Base-by-base conservation (phyloP, 2,888 invertebrate genomes). In the Agrotis ipsilon region DNA sequence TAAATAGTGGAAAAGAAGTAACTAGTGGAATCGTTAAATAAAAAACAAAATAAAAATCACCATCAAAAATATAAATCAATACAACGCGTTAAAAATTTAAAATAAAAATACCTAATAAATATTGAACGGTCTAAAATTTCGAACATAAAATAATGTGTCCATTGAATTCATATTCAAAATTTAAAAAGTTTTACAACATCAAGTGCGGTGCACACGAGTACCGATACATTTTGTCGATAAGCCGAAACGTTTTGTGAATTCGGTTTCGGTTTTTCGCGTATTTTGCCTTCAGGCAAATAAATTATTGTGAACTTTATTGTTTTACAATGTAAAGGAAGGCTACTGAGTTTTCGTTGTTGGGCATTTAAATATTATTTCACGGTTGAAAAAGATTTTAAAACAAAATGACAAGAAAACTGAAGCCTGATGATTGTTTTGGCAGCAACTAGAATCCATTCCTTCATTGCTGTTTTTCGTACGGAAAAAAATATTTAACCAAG, bases 151-250 rank as follows among this genome's bases (percentile, higher is more conserved):
- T 82, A 72, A 77, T 75, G 75, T 59, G 57, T 67, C 78, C 82
- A 86, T 83, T 84, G 78, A 87, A 85, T 85, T 85, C 72, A 74
- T 70, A 74, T 80, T 39, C 43, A 68, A 78, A 55, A 32, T 51
- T 62, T 45, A 0, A 54, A 69, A 72, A 51, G 16, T 67, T 49
- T 70, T 21, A 68, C 24, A 67, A 55, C n/a, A 55, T 67, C 64
- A 73, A 61, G 69, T 75, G 78, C 68, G 48, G 66, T 62, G 72
- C 68, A 71, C 63, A 68, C 61, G 65, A 57, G 52, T 58, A 39
- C 55, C 51, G 87, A 86, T 87, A 54, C 58, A 68, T 74, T 65
- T 70, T 13, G 62, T 46, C 63, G 86, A 86, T 86, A 86, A 87
- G 81, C 68, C 58, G 39, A 70, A 76, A 74, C 46, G 69, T 75